Conservation (phyloP, 2,113 vertebrate genomes). For the Tenrec ecaudatus region DNA sequence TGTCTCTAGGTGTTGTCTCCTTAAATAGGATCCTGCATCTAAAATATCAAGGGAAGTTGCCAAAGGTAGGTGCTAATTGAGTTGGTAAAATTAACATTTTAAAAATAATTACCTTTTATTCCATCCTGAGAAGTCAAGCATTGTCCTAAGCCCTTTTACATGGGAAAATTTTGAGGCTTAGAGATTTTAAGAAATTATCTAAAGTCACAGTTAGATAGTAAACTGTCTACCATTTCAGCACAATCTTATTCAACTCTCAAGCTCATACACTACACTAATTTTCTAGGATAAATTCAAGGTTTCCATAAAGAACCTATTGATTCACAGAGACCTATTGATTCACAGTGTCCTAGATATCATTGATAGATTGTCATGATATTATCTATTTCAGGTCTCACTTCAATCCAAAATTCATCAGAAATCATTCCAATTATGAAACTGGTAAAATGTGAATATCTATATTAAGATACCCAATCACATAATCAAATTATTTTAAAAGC, state of each 20-base stretch:
- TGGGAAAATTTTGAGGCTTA: background rate
- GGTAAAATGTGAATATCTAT: background rate
- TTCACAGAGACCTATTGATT: background rate
- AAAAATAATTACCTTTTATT: background rate
- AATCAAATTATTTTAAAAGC: conserved; percentile 11
- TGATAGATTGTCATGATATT: background rate
- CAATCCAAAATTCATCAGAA: conserved; percentile 46
- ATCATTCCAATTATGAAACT: background rate
- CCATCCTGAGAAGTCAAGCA: background rate
- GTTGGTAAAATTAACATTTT: conserved; percentile 29
- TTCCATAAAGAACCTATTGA: background rate
- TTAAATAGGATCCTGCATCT: background rate
- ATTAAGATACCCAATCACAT: background rate
- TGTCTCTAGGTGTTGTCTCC: background rate
- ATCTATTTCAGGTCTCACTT: background rate
- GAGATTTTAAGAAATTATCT: too few species aligned
- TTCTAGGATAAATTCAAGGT: background rate
- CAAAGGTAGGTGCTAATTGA: background rate
- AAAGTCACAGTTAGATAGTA: too few species aligned
- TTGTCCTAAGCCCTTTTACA: too few species aligned
- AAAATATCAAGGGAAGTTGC: background rate
- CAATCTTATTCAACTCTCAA: background rate
- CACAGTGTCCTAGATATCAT: background rate
- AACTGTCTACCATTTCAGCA: background rate
- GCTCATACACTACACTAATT: background rate